Base-by-base conservation (phyloP, 2,113 vertebrate species). In the Acanthisitta chloris region DNA sequence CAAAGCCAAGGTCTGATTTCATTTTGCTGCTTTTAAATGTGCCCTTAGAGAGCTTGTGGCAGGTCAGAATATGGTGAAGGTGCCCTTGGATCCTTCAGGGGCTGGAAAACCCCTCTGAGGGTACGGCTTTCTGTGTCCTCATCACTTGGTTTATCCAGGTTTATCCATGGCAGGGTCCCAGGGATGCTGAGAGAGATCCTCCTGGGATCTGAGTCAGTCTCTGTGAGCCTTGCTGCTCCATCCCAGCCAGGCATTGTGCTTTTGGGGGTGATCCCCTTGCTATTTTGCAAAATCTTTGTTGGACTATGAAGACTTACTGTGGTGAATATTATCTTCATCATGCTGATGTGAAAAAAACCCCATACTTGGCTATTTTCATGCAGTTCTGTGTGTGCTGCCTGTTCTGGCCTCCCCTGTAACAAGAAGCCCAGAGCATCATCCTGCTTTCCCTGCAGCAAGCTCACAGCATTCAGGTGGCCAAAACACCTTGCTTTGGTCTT, bases 211-310 rank as follows among this genome's bases (percentile, higher is more conserved):
- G 45, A 6, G 18, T 25, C 1, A 6, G 4, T 40, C 18, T 62
- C 48, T 0, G 0, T 29, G 46, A 81, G 58, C n/a, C 23, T 54
- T 61, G 49, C 48, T 4, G 5, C 46, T 48, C n/a, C 8, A 3
- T 40, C 51, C n/a, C 34, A 34, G 28, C 31, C 2, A 0, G 7
- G 6, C 5, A 0, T 23, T 86, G 65, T 31, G 20, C 29, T 92
- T 83, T 48, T 0, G 0, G 42, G 19, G 29, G 7, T 0, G 0
- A 14, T 52, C 5, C 3, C 31, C 31, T 81, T 7, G 10, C 10
- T 62, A 2, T n/a, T 71, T 26, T 17, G 12, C 57, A 43, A 64
- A 76, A 67, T 23, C 10, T 4, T 36, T 31, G 23, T 78, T 78
- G 29, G 15, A 12, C 12, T 18, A 0, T 21, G 21, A 17, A 43